Percentiles rank a stretch among this genome's conserved stretches.
Conservation (phyloP, 2,113 vertebrate species). For the Tragelaphus scriptus region DNA sequence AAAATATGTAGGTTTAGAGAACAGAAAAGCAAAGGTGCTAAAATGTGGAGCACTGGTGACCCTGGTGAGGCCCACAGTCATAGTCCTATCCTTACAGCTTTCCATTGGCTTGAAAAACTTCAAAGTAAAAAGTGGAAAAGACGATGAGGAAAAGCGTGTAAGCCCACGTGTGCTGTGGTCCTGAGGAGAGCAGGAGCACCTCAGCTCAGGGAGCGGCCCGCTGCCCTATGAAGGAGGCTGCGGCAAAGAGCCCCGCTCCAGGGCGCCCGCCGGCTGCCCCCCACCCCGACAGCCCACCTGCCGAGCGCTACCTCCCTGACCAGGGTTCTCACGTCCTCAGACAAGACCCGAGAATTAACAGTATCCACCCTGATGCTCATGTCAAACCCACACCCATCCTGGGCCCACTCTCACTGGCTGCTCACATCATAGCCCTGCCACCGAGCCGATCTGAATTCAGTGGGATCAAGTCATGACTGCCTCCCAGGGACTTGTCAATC, state of each 20-base stretch:
- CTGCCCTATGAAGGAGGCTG: background rate
- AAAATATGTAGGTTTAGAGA: background rate
- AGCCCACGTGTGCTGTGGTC: background rate
- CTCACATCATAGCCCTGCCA: background rate
- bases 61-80: background rate
- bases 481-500: background rate
- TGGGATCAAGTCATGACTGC: background rate
- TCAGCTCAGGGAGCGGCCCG: rapidly evolving
- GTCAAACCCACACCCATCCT: background rate
- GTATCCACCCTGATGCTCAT: background rate
- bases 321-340: background rate
- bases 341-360: background rate
- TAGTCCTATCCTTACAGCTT: background rate
- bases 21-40: background rate
- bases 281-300: background rate
- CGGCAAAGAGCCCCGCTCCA: background rate
- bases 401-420: background rate
- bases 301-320: background rate
- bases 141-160: background rate
- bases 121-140: background rate
- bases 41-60: background rate
- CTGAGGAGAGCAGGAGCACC: background rate
- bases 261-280: rapidly evolving
- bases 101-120: background rate
- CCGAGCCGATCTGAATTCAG: background rate